Evolutionary conservation across 1,140 invertebrate genomes (phyloP).

Genomic region (Drosophila micromelanica): DNA sequence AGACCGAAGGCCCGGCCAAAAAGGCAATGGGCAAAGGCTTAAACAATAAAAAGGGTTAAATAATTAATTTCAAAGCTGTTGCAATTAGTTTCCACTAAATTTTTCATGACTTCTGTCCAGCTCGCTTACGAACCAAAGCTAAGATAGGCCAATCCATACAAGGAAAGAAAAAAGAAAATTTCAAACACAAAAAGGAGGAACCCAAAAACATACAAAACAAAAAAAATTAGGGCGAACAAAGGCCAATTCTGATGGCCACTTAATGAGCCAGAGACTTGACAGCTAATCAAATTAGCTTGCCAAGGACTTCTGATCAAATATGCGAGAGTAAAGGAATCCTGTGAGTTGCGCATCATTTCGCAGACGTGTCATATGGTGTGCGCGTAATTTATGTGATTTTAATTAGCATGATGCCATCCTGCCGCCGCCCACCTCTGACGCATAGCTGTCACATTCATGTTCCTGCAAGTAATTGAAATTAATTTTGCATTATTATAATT

Average conservation of each 20-base stretch:
- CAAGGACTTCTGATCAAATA: slow-evolving; percentile 72
- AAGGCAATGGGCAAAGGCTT: slow-evolving; percentile 64
- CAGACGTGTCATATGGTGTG: slow-evolving; percentile 65
- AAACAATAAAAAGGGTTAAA: slow-evolving; percentile 83
- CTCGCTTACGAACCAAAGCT: slow-evolving; percentile 30
- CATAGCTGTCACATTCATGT: slow-evolving; percentile 79
- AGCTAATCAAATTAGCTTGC: slow-evolving; percentile 76
- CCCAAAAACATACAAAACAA: slow-evolving; percentile 17
- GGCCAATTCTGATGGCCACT: slow-evolving; percentile 52
- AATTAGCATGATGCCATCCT: slow-evolving; percentile 59
- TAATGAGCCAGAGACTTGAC: slow-evolving; percentile 60
- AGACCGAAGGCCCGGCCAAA: slow-evolving; percentile 42
- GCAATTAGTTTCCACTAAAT: slow-evolving; percentile 83
- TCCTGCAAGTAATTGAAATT: slow-evolving; percentile 77
- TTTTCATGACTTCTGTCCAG: slow-evolving; percentile 71
- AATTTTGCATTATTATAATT: slow-evolving; percentile 71
- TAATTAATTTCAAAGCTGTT: slow-evolving; percentile 82
- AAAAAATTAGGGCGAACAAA: slow-evolving; percentile 40
- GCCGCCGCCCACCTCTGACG: slow-evolving; percentile 55
- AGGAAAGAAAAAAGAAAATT: slow-evolving; percentile 17
- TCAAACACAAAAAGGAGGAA: slow-evolving; percentile 9
- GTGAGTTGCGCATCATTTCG: slow-evolving; percentile 54
- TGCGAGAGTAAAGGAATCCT: slow-evolving; percentile 50
- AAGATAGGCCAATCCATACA: slow-evolving; percentile 47
- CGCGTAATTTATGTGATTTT: slow-evolving; percentile 79